phyloP scores from a whole-genome alignment of 2,888 invertebrate species.

The Thyatira batis region DNA sequence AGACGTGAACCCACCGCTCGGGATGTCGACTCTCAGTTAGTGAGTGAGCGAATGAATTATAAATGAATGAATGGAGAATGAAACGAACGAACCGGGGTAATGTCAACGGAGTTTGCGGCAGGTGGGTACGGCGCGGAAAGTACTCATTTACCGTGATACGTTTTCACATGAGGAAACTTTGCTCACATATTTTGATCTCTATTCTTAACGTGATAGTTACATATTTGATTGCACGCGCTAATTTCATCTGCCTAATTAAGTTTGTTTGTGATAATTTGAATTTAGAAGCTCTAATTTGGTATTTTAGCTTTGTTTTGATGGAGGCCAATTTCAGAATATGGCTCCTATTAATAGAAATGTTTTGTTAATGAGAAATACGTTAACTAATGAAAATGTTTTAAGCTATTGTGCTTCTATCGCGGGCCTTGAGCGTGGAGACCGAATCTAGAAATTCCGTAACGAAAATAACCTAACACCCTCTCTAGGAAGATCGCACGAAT shows the following conservation, averaged over 20 bases:
- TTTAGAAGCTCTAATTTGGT: neutral
- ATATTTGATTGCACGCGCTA: neutral
- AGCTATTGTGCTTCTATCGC: neutral
- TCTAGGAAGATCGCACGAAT: no score
- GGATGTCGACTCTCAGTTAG: slow-evolving; percentile 27
- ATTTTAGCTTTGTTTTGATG: neutral
- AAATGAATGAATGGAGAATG: slow-evolving; percentile 35
- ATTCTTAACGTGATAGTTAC: neutral
- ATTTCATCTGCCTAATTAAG: neutral
- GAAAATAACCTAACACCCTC: no score
- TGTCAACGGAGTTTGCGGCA: slow-evolving; percentile 17
- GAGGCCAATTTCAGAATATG: neutral
- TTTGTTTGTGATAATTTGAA: neutral
- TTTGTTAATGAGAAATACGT: neutral
- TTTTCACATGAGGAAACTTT: slow-evolving; percentile 1
- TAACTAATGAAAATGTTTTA: neutral
- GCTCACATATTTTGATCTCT: neutral
- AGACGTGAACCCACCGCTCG: slow-evolving; percentile 48
- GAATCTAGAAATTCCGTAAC: no score
- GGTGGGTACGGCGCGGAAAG: neutral
- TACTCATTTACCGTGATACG: slow-evolving; percentile 5
- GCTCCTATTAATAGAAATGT: neutral
- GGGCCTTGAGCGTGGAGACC: no score
- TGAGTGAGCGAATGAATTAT: slow-evolving; percentile 48
- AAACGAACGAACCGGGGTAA: slow-evolving; percentile 24